These are phyloP conservation scores for Lithobates sylvaticus DNA, from an alignment of 2,797 vertebrate species.

Conservation along the genomic window DNA sequence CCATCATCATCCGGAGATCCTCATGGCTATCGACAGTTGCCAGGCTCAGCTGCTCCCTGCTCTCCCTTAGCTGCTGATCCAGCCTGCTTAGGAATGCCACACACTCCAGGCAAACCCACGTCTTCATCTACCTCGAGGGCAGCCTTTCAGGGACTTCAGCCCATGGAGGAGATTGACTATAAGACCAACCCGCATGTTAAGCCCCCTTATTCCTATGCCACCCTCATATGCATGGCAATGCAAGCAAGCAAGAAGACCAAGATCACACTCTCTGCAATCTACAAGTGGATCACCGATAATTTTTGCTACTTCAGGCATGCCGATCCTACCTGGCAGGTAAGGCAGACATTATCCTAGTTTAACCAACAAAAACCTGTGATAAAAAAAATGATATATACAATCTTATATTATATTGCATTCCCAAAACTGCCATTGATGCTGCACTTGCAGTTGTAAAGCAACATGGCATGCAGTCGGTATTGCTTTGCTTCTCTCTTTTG, in stretches of 20 bases:
- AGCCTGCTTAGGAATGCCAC: conserved; percentile 87
- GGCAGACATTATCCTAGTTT: background rate
- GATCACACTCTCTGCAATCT: conserved; percentile 95
- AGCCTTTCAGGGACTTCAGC: conserved; percentile 78
- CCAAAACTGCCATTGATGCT: conserved; percentile 2
- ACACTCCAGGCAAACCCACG: conserved; percentile 87
- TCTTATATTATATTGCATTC: background rate
- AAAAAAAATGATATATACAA: too few relatives aligned
- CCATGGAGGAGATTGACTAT: conserved; percentile 90
- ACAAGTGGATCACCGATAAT: conserved; percentile 97
- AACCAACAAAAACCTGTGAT: background rate
- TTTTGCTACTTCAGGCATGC: conserved; percentile 97
- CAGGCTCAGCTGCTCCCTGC: conserved; percentile 81
- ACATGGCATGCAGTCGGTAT: conserved; percentile 34
- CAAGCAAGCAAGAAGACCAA: conserved; percentile 91
- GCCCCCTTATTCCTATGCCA: conserved; percentile 94
- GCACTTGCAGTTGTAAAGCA: conserved; percentile 53
- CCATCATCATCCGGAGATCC: conserved; percentile 74
- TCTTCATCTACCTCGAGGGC: conserved; percentile 85
- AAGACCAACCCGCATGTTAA: conserved; percentile 88
- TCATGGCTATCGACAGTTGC: conserved; percentile 74
- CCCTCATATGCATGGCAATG: conserved; percentile 98
- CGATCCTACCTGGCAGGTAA: conserved; percentile 96
- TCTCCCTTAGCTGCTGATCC: conserved; percentile 92
- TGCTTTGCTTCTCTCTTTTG: background rate